Evolutionary conservation across 2,113 vertebrate genomes (phyloP), one percentile per base, ranked within the genome.

Genomic region (Manacus vitellinus): DNA sequence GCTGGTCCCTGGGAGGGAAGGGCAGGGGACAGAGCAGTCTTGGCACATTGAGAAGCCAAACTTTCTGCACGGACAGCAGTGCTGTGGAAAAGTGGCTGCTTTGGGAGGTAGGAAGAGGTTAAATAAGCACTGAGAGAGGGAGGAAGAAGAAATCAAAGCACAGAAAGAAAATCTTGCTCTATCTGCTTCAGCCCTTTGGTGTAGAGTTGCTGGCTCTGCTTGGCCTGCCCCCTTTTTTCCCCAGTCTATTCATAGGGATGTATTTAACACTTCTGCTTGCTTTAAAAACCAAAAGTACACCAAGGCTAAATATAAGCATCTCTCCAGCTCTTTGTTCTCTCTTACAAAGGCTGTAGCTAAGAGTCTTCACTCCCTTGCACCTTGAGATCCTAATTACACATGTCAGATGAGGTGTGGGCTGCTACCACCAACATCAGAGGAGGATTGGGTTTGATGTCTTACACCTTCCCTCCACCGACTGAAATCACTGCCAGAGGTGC

Each of bases 321-420:
- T 58, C 54, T 31, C n/a, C 18, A 8, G 44, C 30, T 49, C 88
- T 96, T 89, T 97, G 89, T 75, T 95, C 85, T 92, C 27, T 31
- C 23, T 17, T 8, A 49, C 46, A 91, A 55, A 94, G 63, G 73
- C 83, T 81, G 55, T 20, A 61, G 79, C 76, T 39, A 16, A 22
- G 43, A 73, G 39, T 27, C 39, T 72, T 77, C 6, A 0, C 51
- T 90, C 24, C 66, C 67, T n/a, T 63, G 46, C 93, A 93, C 81
- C 87, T 74, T 23, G 77, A 85, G 93, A 73, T 74, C 58, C 93
- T 92, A 90, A 96, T 95, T 93, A 86, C 95, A 88, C 47, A 47
- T 95, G 85, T 77, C 79, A 80, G 73, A 90, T 25, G n/a, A 93
- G 72, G 51, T 52, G 63, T 27, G 67, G 55, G 20, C 71, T 66